Evolutionary conservation across 2,113 vertebrate genomes (phyloP), one percentile per base, ranked within the genome.

Genomic region (Apeltes quadracus): DNA sequence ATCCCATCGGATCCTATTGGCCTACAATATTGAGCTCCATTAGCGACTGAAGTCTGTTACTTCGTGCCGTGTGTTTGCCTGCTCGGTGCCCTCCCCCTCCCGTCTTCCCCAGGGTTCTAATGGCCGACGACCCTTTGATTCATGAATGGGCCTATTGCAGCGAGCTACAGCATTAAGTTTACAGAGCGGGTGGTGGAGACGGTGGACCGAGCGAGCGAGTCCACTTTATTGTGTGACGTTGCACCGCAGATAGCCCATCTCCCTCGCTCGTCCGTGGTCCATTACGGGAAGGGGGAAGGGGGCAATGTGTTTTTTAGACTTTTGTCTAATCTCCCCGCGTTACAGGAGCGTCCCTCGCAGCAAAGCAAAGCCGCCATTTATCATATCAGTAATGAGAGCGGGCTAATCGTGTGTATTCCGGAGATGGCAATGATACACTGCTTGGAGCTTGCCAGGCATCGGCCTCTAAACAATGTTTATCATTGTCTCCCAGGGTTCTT

Each of bases 131-230:
- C 84, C 87, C 87, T 92, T 93, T 94, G 88, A 92, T 93, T 90
- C 85, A 81, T 93, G 92, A 94, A 94, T 90, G 88, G 84, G 81
- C 88, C 89, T 90, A 91, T 93, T 93, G 90, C n/a, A n/a, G n/a
- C 16, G 73, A 81, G 83, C 76, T 75, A 51, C 82, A 76, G 84
- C 69, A 76, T 83, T 86, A 76, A 89, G 83, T 82, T 82, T 59
- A 84, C 74, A 20, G 25, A 16, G 7, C 46, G 43, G 13, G 18
- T 13, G 70, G 69, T 9, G 53, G 79, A 50, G 74, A 51, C 38
- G 61, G n/a, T 25, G 11, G 68, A n/a, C n/a, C n/a, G 58, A 44
- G 38, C 27, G 67, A 74, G 72, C 58, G 66, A 81, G 76, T 79
- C 59, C 44, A 69, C 39, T 72, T 70, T 71, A 70, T 88, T 83